A percentile compares a stretch with the other conserved stretches of the same genome.
Conservation (phyloP, 2,797 vertebrate genomes). For the Allenopithecus nigroviridis region DNA sequence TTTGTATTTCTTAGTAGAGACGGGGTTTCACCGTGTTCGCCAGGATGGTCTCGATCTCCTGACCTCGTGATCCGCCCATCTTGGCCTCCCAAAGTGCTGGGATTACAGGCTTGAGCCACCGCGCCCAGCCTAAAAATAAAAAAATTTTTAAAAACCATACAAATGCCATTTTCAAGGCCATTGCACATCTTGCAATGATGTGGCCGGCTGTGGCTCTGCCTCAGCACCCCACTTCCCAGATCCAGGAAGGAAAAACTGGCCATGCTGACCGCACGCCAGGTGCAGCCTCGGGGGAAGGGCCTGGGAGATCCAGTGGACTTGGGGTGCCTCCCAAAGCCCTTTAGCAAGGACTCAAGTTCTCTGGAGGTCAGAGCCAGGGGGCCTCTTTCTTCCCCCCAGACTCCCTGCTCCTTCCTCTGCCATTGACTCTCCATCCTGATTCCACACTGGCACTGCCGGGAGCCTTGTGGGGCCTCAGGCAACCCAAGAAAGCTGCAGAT, state of each 20-base stretch:
- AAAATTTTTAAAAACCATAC: neutral
- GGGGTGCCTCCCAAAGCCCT: neutral
- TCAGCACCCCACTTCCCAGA: neutral
- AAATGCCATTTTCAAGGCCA: neutral
- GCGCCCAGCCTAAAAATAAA: neutral
- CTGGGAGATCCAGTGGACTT: neutral
- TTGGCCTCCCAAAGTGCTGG: too few species aligned
- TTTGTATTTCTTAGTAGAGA: too few species aligned
- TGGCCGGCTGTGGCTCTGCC: neutral
- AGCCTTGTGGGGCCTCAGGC: neutral
- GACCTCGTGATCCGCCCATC: too few species aligned
- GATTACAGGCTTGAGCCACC: too few species aligned
- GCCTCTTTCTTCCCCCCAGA: neutral
- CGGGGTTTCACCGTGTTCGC: too few species aligned
- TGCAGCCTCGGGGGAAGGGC: neutral
- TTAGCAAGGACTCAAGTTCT: neutral
- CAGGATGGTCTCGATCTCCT: too few species aligned
- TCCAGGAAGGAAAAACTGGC: neutral
- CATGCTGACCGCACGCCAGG: neutral
- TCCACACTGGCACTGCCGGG: neutral
- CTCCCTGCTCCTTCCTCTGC: neutral
- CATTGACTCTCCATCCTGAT: neutral
- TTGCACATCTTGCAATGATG: neutral
- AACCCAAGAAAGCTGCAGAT: slow-evolving; percentile 16
- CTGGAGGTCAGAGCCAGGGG: neutral